Evolutionary conservation across 2,888 invertebrate genomes (phyloP).

Genomic region (Lasioglossum lativentre): DNA sequence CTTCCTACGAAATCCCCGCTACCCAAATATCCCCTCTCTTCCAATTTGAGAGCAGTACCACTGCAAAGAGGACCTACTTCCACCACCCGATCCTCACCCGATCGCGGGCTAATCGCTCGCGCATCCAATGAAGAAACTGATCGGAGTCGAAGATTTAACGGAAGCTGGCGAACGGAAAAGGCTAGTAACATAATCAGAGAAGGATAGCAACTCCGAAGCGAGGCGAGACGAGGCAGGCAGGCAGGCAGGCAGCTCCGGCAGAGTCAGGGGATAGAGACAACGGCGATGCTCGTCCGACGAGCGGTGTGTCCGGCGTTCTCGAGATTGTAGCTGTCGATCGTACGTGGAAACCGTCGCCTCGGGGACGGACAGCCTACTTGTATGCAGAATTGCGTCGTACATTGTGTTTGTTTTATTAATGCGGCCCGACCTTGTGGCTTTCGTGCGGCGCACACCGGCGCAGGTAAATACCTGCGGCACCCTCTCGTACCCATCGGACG

Average conservation of each 20-base stretch:
- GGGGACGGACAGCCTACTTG: slow-evolving; percentile 72
- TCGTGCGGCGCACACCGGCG: slow-evolving; percentile 61
- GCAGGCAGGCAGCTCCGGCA: slow-evolving; percentile 1
- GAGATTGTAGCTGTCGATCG: slow-evolving; percentile 72
- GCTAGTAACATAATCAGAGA: not conserved
- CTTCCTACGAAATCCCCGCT: not conserved
- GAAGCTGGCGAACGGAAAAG: slow-evolving; percentile 5
- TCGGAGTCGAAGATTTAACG: not conserved
- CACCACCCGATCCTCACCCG: not conserved
- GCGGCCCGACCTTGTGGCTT: slow-evolving; percentile 80
- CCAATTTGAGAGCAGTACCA: not conserved
- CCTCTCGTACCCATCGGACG: slow-evolving; percentile 55
- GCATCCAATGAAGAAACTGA: not conserved
- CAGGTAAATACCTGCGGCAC: slow-evolving; percentile 66
- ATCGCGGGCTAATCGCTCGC: not conserved
- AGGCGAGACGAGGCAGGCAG: not conserved
- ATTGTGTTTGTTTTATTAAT: slow-evolving; percentile 85
- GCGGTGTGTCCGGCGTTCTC: slow-evolving; percentile 56
- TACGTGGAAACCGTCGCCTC: slow-evolving; percentile 71
- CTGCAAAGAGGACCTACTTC: not conserved
- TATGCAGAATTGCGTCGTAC: slow-evolving; percentile 80
- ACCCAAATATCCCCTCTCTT: no score
- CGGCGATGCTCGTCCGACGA: slow-evolving; percentile 35
- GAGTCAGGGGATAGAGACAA: slow-evolving; percentile 59
- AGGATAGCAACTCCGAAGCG: not conserved